Conservation (phyloP, 2,113 vertebrate genomes). For the Thamnaconus septentrionalis region DNA sequence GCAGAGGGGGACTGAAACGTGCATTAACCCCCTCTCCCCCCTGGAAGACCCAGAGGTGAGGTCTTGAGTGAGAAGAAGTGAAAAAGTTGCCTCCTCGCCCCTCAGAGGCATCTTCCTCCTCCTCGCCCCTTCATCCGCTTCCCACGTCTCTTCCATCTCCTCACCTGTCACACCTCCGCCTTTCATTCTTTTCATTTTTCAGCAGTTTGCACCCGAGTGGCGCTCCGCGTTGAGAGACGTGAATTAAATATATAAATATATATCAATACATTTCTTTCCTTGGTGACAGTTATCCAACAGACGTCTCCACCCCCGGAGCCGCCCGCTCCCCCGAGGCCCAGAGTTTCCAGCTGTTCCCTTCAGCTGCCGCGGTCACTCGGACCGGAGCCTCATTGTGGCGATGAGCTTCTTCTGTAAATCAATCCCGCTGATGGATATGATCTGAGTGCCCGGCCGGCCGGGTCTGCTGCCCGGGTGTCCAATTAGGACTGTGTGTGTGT, state of each 20-base stretch:
- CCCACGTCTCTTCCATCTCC: too few species aligned
- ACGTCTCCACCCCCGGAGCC: constrained; percentile 6
- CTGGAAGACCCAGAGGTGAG: too few species aligned
- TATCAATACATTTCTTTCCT: constrained; percentile 9
- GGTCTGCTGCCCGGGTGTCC: constrained; percentile 4
- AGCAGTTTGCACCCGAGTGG: too few species aligned
- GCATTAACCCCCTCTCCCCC: too few species aligned
- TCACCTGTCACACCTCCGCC: too few species aligned
- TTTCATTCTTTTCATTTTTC: too few species aligned
- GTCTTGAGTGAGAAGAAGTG: too few species aligned
- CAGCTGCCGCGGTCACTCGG: constrained; percentile 32
- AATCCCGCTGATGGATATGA: constrained; percentile 43
- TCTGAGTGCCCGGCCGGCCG: constrained; percentile 9
- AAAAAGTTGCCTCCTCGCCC: too few species aligned
- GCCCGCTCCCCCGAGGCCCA: constrained; percentile 23
- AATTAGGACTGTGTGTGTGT: constrained; percentile 13
- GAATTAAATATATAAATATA: background rate
- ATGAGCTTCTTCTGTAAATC: constrained; percentile 47
- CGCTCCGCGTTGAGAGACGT: too few species aligned
- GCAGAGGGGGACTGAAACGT: too few species aligned
- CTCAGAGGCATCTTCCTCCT: too few species aligned
- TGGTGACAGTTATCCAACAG: constrained; percentile 21
- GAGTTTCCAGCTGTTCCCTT: constrained; percentile 39
- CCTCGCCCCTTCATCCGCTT: too few species aligned
- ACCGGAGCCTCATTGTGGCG: constrained; percentile 17